Base-by-base conservation (phyloP, 2,113 vertebrate species). In the Anguilla japonica region DNA sequence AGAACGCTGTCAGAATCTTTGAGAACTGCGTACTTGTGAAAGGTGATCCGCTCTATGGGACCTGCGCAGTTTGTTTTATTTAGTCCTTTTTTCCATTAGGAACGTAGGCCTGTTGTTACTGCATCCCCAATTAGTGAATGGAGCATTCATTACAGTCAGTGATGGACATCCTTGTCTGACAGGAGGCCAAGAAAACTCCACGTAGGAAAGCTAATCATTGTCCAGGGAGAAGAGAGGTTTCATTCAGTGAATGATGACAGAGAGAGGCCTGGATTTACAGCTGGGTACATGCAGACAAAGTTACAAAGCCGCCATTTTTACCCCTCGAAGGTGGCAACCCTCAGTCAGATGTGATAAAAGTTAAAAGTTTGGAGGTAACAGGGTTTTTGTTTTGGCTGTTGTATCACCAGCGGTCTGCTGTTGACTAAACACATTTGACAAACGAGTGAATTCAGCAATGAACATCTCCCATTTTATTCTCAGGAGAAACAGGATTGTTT, bases 131-230 rank as follows among this genome's bases (percentile, higher is more conserved):
- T 15, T 75, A 85, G 56, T 60, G 79, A 84, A 85, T 83, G 71
- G 53, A 87, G 84, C 34, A 15, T 75, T 86, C 81, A 57, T 83
- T 79, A 81, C 78, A 29, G 60, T 22, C 41, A 79, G 82, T 78
- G 81, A 89, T 82, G 80, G 85, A 87, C 84, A 67, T 89, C 79
- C 85, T 75, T 57, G 41, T 34, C 29, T 71, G 41, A 86, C 88
- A 86, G 43, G 14, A 71, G 82, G 84, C 87, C 84, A 88, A 83
- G 63, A 50, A 71, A 85, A 75, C 84, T 82, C 41, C 43, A 29
- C 3, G 43, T 40, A 83, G 79, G 82, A n/a, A 75, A 75, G 84
- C 82, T 60, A 79, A 84, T 63, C 29, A 78, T 83, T 20, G 15
- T 3, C 34, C 43, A n/a, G 39, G 34, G 34, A 41, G 63, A 63